phyloP scores from a whole-genome alignment of 2,797 vertebrate genomes.

The Ctenopoma multispine region DNA sequence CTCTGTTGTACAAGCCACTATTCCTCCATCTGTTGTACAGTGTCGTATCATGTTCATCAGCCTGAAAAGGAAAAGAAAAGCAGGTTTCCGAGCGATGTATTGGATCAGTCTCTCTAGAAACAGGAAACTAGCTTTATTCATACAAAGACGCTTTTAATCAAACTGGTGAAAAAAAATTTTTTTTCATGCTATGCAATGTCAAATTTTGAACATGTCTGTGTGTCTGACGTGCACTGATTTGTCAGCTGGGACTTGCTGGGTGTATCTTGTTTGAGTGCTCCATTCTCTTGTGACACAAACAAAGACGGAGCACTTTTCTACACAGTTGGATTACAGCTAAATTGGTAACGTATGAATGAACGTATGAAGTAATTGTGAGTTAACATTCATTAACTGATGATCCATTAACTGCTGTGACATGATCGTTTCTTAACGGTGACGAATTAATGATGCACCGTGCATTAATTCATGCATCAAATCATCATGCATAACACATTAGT shows the following conservation, averaged over 20 bases:
- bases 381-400: neutral
- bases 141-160: neutral
- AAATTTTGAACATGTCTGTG: neutral
- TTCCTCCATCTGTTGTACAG: constrained; percentile 7
- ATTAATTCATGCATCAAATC: neutral
- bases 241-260: neutral
- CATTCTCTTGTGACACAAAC: neutral
- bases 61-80: neutral
- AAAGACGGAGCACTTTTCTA: neutral
- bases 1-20: neutral
- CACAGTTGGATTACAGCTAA: neutral
- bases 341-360: no score
- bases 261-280: no score
- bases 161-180: neutral
- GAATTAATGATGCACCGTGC: neutral
- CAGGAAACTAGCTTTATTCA: neutral
- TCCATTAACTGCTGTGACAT: neutral
- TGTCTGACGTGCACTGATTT: neutral
- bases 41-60: neutral
- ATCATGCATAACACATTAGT: neutral
- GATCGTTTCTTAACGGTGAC: neutral
- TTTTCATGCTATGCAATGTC: neutral
- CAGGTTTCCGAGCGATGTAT: neutral
- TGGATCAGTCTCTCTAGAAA: neutral
- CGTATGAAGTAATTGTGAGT: neutral